Conservation (phyloP, 2,113 vertebrate species). For the Saccopteryx bilineata region DNA sequence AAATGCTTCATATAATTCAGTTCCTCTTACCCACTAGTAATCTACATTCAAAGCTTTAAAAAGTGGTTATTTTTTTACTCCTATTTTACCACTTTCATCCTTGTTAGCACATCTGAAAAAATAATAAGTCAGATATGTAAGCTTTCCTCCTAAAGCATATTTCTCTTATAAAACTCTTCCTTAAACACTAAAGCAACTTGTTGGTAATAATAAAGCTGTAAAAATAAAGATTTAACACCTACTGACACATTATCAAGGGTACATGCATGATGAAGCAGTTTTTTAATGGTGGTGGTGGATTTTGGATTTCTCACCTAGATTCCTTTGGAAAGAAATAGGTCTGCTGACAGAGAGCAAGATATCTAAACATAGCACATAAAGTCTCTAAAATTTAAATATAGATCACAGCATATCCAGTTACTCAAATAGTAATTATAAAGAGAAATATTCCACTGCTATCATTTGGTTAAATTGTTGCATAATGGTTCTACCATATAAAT, state of each 20-base stretch:
- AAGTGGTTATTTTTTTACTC: neutral
- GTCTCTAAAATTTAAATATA: constrained; percentile 24
- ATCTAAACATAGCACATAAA: neutral
- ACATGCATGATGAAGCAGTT: neutral
- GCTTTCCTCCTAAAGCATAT: constrained; percentile 3
- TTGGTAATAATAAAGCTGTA: neutral
- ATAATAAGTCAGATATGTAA: neutral
- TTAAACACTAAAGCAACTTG: neutral
- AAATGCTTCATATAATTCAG: constrained; percentile 10
- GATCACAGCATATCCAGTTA: constrained; percentile 21
- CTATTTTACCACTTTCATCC: constrained; percentile 14
- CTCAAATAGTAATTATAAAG: constrained; percentile 33
- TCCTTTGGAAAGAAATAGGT: constrained; percentile 19
- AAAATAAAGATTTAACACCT: constrained; percentile 37
- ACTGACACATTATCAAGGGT: neutral
- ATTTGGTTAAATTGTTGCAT: constrained; percentile 38
- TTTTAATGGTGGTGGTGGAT: neutral
- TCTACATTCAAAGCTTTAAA: constrained; percentile 34
- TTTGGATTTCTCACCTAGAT: neutral
- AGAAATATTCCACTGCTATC: constrained; percentile 16
- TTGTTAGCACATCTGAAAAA: neutral
- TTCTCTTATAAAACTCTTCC: constrained; percentile 27
- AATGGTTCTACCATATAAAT: constrained; percentile 44
- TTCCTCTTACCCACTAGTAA: constrained; percentile 27
- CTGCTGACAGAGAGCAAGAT: neutral